phyloP scores from a whole-genome alignment of 2,113 vertebrate genomes.

The Hippocampus barbouri region DNA sequence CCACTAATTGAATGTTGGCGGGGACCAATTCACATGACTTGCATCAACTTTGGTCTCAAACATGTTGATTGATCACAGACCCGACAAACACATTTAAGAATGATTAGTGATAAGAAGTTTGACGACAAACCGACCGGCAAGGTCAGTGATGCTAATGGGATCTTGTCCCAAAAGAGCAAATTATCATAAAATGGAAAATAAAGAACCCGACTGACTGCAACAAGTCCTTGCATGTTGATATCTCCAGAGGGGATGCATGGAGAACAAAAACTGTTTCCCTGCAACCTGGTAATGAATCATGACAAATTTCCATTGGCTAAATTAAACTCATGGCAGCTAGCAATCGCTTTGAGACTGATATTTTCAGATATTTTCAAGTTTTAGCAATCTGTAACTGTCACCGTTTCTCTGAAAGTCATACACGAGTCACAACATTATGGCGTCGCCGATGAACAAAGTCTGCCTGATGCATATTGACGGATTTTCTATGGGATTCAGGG shows the following conservation, averaged over 20 bases:
- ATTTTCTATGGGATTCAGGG: background rate
- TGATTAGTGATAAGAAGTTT: background rate
- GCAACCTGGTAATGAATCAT: constrained; percentile 22
- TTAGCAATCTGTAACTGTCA: background rate
- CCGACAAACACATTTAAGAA: background rate
- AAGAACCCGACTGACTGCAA: background rate
- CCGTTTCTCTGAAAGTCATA: background rate
- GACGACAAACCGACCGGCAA: background rate
- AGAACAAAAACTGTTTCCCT: constrained; percentile 29
- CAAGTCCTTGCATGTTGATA: constrained; percentile 44
- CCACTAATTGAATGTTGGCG: background rate
- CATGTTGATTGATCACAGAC: background rate
- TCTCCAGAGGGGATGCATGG: constrained; percentile 31
- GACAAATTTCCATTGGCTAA: constrained; percentile 27
- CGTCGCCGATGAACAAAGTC: background rate
- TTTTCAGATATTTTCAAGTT: background rate
- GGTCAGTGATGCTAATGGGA: background rate
- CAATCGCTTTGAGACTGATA: background rate
- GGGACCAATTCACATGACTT: constrained; percentile 2
- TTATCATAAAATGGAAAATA: constrained; percentile 26
- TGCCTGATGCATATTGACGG: background rate
- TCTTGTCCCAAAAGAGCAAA: background rate
- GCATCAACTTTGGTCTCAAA: background rate
- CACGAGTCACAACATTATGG: background rate
- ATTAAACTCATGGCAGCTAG: constrained; percentile 4